phyloP scores from a whole-genome alignment of 2,113 vertebrate genomes.

The Carassius auratus region DNA sequence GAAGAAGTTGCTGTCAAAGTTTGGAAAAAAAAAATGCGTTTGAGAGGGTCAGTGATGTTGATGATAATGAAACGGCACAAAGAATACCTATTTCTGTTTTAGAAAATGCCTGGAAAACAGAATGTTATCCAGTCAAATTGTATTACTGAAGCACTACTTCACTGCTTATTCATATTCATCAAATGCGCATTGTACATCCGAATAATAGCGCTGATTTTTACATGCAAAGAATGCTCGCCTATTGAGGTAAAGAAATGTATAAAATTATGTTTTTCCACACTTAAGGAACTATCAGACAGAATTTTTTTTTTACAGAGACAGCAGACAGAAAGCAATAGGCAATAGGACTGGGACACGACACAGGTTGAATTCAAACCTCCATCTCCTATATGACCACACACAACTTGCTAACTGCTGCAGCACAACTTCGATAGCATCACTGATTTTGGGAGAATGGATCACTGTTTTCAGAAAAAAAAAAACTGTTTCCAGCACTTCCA shows the following conservation, averaged over 20 bases:
- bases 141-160: constrained; percentile 2
- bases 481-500: not conserved
- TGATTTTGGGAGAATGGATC: not conserved
- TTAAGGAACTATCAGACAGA: not conserved
- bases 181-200: not conserved
- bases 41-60: not conserved
- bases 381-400: not conserved
- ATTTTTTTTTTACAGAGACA: not conserved
- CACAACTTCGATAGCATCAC: not conserved
- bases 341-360: not conserved
- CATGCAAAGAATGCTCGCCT: not conserved
- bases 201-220: not conserved
- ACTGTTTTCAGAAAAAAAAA: not conserved
- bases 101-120: not conserved
- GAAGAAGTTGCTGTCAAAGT: not conserved
- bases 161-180: not conserved
- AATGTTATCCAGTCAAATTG: not conserved
- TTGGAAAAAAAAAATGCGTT: not conserved
- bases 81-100: not conserved
- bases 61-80: not conserved
- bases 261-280: not conserved
- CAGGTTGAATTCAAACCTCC: not conserved
- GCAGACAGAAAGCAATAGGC: not conserved
- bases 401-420: not conserved
- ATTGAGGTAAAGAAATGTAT: not conserved